phyloP scores from a whole-genome alignment of 2,113 vertebrate species.

The Centrocercus urophasianus region DNA sequence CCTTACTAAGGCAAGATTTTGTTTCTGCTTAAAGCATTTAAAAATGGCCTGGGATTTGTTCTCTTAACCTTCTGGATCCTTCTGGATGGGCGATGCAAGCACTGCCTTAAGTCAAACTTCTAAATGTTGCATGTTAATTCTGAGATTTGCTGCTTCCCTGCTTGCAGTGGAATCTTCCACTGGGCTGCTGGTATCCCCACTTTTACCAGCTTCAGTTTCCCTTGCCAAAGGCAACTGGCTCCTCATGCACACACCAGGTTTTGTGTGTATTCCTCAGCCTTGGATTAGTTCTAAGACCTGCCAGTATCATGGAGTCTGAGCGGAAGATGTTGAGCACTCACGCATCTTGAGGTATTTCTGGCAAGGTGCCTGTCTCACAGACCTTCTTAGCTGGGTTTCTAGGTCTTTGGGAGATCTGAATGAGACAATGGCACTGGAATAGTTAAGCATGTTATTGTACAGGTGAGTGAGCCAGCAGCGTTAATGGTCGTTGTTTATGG shows the following conservation, averaged over 20 bases:
- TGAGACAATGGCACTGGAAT: accelerated
- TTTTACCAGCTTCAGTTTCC: neutral
- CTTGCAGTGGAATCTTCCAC: neutral
- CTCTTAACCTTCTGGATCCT: neutral
- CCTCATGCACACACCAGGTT: neutral
- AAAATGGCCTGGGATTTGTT: neutral
- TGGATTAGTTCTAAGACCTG: neutral
- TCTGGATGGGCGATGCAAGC: neutral
- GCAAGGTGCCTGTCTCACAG: neutral
- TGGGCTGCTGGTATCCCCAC: neutral
- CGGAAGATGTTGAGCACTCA: neutral
- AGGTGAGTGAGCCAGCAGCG: neutral
- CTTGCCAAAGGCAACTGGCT: neutral
- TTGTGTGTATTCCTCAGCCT: neutral
- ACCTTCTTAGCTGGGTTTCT: neutral
- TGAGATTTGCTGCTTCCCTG: neutral
- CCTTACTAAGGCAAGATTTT: neutral
- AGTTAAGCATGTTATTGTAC: neutral
- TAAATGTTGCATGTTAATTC: neutral
- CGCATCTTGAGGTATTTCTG: neutral
- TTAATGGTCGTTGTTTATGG: neutral
- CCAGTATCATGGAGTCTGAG: neutral
- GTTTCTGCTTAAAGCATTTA: neutral
- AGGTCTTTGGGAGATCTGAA: neutral
- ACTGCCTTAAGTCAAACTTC: neutral